A percentile compares a stretch with the other conserved stretches of the same genome.
phyloP scores from a whole-genome alignment of 2,113 vertebrate genomes.

The Xiphophorus hellerii region DNA sequence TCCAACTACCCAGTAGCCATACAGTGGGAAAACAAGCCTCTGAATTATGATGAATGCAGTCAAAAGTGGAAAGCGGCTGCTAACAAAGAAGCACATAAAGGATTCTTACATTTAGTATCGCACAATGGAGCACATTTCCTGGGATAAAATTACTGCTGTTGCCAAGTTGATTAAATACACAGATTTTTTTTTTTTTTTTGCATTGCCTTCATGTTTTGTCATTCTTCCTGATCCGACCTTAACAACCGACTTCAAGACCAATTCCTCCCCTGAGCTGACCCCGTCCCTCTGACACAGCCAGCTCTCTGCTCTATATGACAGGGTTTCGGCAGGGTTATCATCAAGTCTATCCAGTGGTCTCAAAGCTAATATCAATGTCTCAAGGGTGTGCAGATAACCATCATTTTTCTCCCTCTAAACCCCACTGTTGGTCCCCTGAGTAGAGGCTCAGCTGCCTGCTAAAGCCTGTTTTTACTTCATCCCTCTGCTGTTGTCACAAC shows the following conservation, averaged over 20 bases:
- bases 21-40: conserved; percentile 62
- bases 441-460: conserved; percentile 66
- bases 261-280: conserved; percentile 19
- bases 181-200: conserved; percentile 2
- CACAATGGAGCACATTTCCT: conserved; percentile 27
- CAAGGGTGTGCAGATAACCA: conserved; percentile 71
- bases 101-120: conserved; percentile 38
- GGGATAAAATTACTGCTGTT: conserved; percentile 34
- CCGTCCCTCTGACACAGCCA: conserved; percentile 13
- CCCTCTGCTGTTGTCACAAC: conserved; percentile 72
- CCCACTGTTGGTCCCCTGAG: conserved; percentile 51
- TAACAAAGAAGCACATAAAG: conserved; percentile 46
- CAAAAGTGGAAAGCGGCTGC: conserved; percentile 35
- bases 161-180: conserved; percentile 49
- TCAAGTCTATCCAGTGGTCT: conserved; percentile 69
- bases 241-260: background rate
- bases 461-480: conserved; percentile 71
- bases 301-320: conserved; percentile 50
- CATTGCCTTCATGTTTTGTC: background rate
- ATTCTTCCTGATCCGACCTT: background rate
- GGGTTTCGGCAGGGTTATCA: conserved; percentile 65
- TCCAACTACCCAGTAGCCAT: conserved; percentile 56
- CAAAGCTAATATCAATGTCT: conserved; percentile 73
- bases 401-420: conserved; percentile 64
- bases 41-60: conserved; percentile 73